phyloP scores from a whole-genome alignment of 2,888 invertebrate genomes.

The Drosophila peninsularis region DNA sequence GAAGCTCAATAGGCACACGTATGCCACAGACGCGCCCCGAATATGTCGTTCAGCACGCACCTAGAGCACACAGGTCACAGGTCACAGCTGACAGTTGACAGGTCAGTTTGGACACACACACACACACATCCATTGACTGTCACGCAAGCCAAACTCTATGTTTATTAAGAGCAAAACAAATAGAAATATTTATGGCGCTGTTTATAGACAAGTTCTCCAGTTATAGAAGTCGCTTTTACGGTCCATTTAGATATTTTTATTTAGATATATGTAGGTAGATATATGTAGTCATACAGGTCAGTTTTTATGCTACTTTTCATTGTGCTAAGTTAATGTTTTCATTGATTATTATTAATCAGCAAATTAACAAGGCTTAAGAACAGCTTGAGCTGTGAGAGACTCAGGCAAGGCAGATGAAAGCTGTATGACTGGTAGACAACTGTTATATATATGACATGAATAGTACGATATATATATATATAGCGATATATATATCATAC shows the following conservation, averaged over 20 bases:
- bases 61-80: conserved; percentile 24
- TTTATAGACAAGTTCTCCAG: background rate
- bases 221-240: background rate
- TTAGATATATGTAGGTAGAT: background rate
- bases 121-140: background rate
- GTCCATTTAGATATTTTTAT: too few species aligned
- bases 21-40: conserved; percentile 34
- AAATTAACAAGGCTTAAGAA: background rate
- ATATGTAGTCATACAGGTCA: background rate
- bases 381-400: too few species aligned
- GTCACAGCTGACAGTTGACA: conserved; percentile 20
- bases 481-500: too few species aligned
- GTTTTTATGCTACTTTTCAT: background rate
- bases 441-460: too few species aligned
- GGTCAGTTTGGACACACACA: conserved; percentile 1
- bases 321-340: background rate
- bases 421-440: too few species aligned
- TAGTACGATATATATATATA: too few species aligned
- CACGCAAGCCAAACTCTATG: conserved; percentile 33
- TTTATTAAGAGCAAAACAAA: conserved; percentile 11
- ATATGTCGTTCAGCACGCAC: conserved; percentile 36
- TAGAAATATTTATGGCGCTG: background rate
- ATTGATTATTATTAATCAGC: background rate
- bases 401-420: too few species aligned
- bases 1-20: conserved; percentile 65